Conservation (phyloP, 1,140 invertebrate genomes). For the Linepithema humile region DNA sequence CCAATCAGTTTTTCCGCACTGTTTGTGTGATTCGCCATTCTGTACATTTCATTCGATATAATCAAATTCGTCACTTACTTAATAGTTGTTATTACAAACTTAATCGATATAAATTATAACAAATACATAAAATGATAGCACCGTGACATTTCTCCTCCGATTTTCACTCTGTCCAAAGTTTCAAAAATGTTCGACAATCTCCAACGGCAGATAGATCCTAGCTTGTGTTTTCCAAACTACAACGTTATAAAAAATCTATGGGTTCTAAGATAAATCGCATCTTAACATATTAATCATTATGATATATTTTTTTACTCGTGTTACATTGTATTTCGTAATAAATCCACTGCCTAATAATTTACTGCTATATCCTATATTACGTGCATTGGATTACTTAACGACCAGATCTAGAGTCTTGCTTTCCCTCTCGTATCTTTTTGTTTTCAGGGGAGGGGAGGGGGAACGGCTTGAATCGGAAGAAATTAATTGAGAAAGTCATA, state of each 20-base stretch:
- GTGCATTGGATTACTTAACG: constrained; percentile 19
- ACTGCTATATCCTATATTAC: constrained; percentile 42
- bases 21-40: not conserved
- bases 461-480: not conserved
- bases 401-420: constrained; percentile 29
- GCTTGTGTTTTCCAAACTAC: constrained; percentile 42
- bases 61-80: constrained; percentile 15
- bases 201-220: not conserved
- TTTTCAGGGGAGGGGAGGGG: not conserved
- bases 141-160: not conserved
- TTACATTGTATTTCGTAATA: constrained; percentile 61
- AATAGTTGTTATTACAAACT: too few species aligned
- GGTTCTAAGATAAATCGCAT: constrained; percentile 58
- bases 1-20: not conserved
- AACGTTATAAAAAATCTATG: constrained; percentile 73
- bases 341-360: constrained; percentile 58
- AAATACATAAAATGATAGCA: constrained; percentile 65
- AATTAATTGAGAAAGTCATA: constrained; percentile 10
- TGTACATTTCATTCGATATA: not conserved
- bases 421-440: constrained; percentile 16
- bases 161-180: constrained; percentile 24
- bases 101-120: constrained; percentile 63
- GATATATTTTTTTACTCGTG: constrained; percentile 65
- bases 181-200: constrained; percentile 20
- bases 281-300: constrained; percentile 65